Evolutionary conservation across 2,797 vertebrate genomes (phyloP), one percentile per base, ranked within the genome.

Genomic region (Gymnoscopelus braueri): DNA sequence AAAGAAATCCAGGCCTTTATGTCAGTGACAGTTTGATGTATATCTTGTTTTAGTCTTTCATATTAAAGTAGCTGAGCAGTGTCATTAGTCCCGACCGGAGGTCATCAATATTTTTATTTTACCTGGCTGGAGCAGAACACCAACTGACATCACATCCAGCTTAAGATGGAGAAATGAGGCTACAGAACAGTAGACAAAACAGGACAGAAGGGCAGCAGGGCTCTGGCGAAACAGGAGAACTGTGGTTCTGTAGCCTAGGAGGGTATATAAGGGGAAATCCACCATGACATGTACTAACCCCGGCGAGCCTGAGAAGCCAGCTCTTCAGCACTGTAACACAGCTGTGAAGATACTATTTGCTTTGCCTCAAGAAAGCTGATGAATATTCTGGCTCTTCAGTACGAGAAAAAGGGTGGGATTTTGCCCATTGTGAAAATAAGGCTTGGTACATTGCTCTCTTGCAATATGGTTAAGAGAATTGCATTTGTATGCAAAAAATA

Each of bases 251-350:
- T 13, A 49, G 65, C 35, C 35, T 52, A 65, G 50, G 47, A 52
- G 54, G 60, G 50, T 60, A 44, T 67, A 35, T 69, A 60, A 32
- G 51, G 55, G 56, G 60, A 72, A 69, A 78, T 72, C 52, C 76
- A 78, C 66, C 63, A 47, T 72, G 76, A 73, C 69, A 76, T 49
- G 53, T 19, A 32, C 48, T 58, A 63, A 61, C 61, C 64, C 24
- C 54, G 66, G 44, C 53, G 49, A 59, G 57, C 50, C 64, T 51
- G 19, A 15, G 19, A 44, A 63, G 52, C 24, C 60, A 63, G 61
- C 50, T 60, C 62, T 68, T 69, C 39, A 67, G 58, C 56, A 60
- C 60, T 35, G 63, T 67, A 68, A 76, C 70, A 74, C 47, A 35
- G 60, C 60, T 60, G 19, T 26, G 54, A 71, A 69, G 54, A 63